phyloP scores from a whole-genome alignment of 1,140 invertebrate genomes.

The Micrasema longulum region DNA sequence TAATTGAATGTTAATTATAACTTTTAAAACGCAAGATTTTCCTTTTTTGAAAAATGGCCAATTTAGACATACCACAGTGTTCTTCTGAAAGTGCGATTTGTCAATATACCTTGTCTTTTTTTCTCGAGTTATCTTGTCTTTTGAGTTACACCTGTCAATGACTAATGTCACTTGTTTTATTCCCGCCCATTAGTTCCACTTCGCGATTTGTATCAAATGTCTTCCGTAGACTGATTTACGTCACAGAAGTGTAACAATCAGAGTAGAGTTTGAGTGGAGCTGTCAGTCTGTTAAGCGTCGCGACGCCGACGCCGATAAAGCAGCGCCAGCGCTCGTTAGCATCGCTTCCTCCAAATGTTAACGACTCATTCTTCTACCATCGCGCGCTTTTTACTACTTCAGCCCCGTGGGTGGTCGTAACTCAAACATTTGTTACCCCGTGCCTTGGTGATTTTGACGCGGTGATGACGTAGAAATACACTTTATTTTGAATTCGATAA shows the following conservation, averaged over 20 bases:
- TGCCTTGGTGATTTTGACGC: not conserved
- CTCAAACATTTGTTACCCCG: not conserved
- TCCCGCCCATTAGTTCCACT: constrained; percentile 4
- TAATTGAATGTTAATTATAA: no score
- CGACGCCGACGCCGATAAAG: constrained; percentile 20
- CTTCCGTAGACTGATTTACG: not conserved
- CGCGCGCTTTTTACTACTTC: constrained; percentile 38
- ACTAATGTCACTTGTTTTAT: not conserved
- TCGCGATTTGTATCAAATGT: not conserved
- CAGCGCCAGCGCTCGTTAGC: constrained; percentile 41
- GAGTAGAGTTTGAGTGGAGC: constrained; percentile 23
- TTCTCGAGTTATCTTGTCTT: no score
- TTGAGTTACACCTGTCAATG: not conserved
- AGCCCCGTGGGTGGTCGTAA: constrained; percentile 31
- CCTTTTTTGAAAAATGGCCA: no score
- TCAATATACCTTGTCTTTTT: no score
- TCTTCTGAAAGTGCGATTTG: no score
- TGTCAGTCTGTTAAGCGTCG: constrained; percentile 23
- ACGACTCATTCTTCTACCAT: constrained; percentile 47
- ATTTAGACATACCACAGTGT: no score
- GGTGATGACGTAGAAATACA: no score
- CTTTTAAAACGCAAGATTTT: no score
- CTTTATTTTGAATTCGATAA: no score
- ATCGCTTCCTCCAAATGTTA: constrained; percentile 47
- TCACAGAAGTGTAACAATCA: constrained; percentile 20